phyloP scores from a whole-genome alignment of 2,113 vertebrate species.

The Saccopteryx bilineata region DNA sequence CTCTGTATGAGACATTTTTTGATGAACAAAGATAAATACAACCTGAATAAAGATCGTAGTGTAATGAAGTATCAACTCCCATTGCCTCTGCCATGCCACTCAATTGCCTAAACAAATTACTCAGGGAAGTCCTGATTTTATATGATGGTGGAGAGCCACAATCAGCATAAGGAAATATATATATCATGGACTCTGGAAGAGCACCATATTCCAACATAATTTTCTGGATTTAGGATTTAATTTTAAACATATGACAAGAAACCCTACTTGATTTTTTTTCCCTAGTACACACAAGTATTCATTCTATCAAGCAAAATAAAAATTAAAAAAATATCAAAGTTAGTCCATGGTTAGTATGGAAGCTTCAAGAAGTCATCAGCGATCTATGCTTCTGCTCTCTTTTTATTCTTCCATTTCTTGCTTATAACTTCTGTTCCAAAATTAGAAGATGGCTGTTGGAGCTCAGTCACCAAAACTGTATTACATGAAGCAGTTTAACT shows the following conservation, averaged over 20 bases:
- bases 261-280: background rate
- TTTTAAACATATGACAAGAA: constrained; percentile 6
- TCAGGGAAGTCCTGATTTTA: constrained; percentile 14
- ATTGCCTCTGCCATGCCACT: background rate
- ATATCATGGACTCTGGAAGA: background rate
- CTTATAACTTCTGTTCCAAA: background rate
- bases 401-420: constrained; percentile 18
- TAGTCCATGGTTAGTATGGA: background rate
- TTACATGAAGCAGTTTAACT: background rate
- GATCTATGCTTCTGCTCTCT: background rate
- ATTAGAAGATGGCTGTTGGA: background rate
- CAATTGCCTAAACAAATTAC: constrained; percentile 8
- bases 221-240: background rate
- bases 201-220: background rate
- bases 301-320: constrained; percentile 8
- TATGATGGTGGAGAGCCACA: background rate
- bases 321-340: background rate
- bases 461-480: background rate
- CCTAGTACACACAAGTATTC: background rate
- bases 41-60: background rate
- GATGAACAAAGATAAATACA: constrained; percentile 26
- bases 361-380: background rate
- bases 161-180: background rate
- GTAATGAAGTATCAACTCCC: background rate
- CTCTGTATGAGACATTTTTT: constrained; percentile 12